Evolutionary conservation across 2,888 invertebrate genomes (phyloP), one percentile per base, ranked within the genome.

Genomic region (Polymixis lichenea): DNA sequence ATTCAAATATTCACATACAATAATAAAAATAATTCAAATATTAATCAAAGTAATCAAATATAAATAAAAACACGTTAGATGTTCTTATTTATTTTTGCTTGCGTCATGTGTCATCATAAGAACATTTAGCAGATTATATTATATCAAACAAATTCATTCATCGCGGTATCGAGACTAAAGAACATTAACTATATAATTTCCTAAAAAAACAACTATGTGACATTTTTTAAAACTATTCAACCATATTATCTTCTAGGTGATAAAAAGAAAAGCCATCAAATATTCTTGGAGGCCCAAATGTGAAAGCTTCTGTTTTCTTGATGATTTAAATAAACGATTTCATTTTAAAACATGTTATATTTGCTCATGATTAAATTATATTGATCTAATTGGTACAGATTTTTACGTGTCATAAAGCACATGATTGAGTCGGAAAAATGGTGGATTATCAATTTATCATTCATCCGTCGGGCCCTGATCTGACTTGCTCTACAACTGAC

Each of bases 251-350:
- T 75, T 81, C 5, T 75, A n/a, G n/a, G 43, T 67, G 64, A 46
- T 65, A 62, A 67, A 80, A 46, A 56, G 77, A 80, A 82, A 82
- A 60, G 15, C 2, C 25, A 38, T 22, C 11, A 32, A 66, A 62
- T 67, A 53, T 75, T 15, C 6, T 46, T 17, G 64, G 53, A 68
- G 17, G 43, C 32, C 0, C 28, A 19, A 51, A 68, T 49, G 83
- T 77, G 71, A 77, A 83, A 80, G 78, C 64, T 67, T 56, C 51
- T 62, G 51, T 75, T 74, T n/a, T 55, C n/a, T 43, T 38, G 17
- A 73, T 43, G 38, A 55, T 49, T 62, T 46, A 49, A n/a, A 70
- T 22, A 56, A 55, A 6, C 43, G 49, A 71, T 82, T 80, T 76
- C 28, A 66, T 56, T 56, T 28, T 28, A 19, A 32, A 60, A 60